Percentiles rank a stretch among this genome's conserved stretches.
phyloP scores from a whole-genome alignment of 2,888 invertebrate genomes.

The Dynastes hyllus region DNA sequence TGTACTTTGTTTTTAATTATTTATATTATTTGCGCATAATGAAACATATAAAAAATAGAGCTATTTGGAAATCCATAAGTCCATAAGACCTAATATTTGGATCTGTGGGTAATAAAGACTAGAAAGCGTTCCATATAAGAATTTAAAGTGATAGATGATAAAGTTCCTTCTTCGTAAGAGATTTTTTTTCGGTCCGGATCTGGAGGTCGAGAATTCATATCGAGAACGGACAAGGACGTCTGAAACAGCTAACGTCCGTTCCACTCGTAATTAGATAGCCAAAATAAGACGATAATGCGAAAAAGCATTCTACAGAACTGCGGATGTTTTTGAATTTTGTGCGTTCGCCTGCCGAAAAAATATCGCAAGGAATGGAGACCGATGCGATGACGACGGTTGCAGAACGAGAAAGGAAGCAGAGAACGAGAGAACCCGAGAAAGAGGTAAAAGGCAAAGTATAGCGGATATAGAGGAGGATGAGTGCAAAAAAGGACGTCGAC shows the following conservation, averaged over 20 bases:
- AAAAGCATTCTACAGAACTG: slow-evolving; percentile 24
- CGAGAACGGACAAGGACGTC: slow-evolving; percentile 19
- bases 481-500: slow-evolving; percentile 29
- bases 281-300: slow-evolving; percentile 42
- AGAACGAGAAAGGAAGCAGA: not conserved
- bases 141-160: too few relatives aligned
- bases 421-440: not conserved
- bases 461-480: not conserved
- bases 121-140: too few relatives aligned
- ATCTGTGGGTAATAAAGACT: too few relatives aligned
- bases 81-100: too few relatives aligned
- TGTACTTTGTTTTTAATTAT: too few relatives aligned
- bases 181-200: not conserved
- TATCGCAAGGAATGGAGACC: not conserved
- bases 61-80: too few relatives aligned
- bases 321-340: slow-evolving; percentile 43
- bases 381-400: not conserved
- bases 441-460: not conserved
- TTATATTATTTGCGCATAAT: too few relatives aligned
- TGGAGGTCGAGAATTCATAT: not conserved
- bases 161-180: too few relatives aligned
- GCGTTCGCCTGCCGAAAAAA: slow-evolving; percentile 10
- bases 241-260: slow-evolving; percentile 37
- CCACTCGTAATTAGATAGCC: slow-evolving; percentile 44
- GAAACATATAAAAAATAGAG: too few relatives aligned